Evolutionary conservation across 2,113 vertebrate species (phyloP).

Genomic region (Rana temporaria): DNA sequence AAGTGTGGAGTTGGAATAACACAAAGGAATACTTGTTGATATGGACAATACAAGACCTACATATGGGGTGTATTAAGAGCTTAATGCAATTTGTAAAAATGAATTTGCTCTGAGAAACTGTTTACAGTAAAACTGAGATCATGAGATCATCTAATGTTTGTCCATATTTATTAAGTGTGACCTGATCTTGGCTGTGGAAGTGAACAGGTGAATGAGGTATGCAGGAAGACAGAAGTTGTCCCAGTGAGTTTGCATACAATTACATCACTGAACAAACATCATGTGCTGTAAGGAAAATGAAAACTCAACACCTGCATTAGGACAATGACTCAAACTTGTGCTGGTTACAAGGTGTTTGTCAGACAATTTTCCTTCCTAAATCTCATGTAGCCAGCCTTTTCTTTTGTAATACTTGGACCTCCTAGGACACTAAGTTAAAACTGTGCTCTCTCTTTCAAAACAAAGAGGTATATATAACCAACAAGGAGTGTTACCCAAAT

Average conservation of each 20-base stretch:
- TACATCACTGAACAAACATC: constrained; percentile 23
- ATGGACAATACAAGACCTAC: too few species aligned
- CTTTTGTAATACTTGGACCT: too few species aligned
- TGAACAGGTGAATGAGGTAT: neutral
- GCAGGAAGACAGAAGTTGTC: constrained; percentile 4
- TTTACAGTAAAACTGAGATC: neutral
- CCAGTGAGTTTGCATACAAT: constrained; percentile 3
- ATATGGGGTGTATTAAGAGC: too few species aligned
- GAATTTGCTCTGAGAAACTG: neutral
- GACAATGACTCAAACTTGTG: neutral
- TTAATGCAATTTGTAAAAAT: too few species aligned
- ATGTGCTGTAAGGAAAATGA: constrained; percentile 17
- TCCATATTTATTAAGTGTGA: neutral
- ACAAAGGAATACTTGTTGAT: too few species aligned
- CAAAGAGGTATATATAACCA: too few species aligned
- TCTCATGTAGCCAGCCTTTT: neutral
- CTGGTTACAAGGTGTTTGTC: neutral
- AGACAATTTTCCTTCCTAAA: neutral
- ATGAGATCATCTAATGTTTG: neutral
- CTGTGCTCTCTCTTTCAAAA: too few species aligned
- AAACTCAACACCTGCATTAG: neutral
- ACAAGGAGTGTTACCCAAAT: too few species aligned
- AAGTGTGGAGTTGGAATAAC: too few species aligned
- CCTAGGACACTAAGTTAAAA: too few species aligned
- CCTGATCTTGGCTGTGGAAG: neutral